Base-by-base conservation (phyloP, 2,797 vertebrate species). In the Microctenopoma stevenorrisi region DNA sequence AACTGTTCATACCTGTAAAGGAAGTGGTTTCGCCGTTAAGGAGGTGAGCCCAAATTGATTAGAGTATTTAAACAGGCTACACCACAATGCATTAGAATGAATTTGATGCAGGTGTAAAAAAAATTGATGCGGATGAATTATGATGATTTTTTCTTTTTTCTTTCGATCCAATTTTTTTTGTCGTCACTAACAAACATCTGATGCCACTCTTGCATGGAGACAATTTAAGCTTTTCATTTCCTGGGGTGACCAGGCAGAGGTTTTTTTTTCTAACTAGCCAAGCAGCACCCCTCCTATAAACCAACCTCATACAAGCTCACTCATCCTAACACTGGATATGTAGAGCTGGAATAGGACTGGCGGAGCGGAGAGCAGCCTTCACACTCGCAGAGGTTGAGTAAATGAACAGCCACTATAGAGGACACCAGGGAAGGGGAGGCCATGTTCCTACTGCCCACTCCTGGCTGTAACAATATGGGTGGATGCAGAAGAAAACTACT, bases 351-450 rank as follows among this genome's bases (percentile, higher is more conserved):
- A 72, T 56, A 76, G 78, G 74, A 80, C 68, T 52, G 82, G 64
- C 62, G 13, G 83, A 86, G 87, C 85, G 62, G 58, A 63, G 55
- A 88, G 76, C 79, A 83, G 81, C 81, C 84, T 82, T 91, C 87
- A 89, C 81, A 86, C 76, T 82, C 16, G 2, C 68, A 75, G 64
- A 49, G 61, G 66, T 74, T 60, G 66, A 87, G 84, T 82, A 87
- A 89, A 89, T 87, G 86, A 83, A 85, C 78, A 87, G 78, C 78
- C 71, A 83, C 78, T 81, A 78, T 50, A 74, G 81, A 85, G 74
- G 62, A 85, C 76, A 65, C 77, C 51, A 28, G 73, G 40, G 79
- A 81, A 28, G 71, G 64, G 78, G 74, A 74, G 65, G 71, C 81
- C 71, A 64, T 52, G 61, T 67, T 79, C 51, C 73, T 48, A 66